Base-by-base conservation (phyloP, 2,797 vertebrate species). In the Telmatherina bonti region DNA sequence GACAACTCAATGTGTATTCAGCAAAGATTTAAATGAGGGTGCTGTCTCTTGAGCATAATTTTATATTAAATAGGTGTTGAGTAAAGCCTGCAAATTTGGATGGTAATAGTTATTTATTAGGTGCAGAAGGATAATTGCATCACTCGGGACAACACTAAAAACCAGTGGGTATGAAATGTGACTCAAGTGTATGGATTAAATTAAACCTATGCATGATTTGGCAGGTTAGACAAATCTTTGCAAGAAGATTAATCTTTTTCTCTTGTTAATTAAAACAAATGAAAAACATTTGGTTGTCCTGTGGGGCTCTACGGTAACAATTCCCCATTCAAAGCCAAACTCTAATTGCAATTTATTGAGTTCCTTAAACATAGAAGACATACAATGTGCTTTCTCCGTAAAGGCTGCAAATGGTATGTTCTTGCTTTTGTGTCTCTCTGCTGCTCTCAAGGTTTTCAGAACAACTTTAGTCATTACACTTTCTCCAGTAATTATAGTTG, bases 251-350 rank as follows among this genome's bases (percentile, higher is more conserved):
- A 20, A 68, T 76, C 55, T 76, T 75, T 81, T 83, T 62, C 30
- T 72, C 61, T 76, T 60, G 67, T 72, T 79, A 78, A 87, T 76
- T 51, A 66, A 81, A 79, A 87, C 29, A 76, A 86, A 85, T 85
- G 66, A 74, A 79, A 65, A 63, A 30, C 43, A 45, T 76, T 68
- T 64, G 57, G 70, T 77, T 52, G 43, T 63, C 64, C 63, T 59
- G 18, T 51, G 55, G 53, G 62, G 51, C 68, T 67, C 20, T 45
- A 36, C 69, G 59, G 63, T 65, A 58, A 47, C 29, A 78, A 47
- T 45, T 47, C 43, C 35, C 62, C 2, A 59, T 74, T 80, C 43
- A 80, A 45, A 78, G 43, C 27, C 31, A 16, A 68, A 56, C 29
- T 49, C 38, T 62, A 71, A 84, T 67, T 76, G 26, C 22, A 62